Evolutionary conservation across 2,888 invertebrate genomes (phyloP), one percentile per base, ranked within the genome.

Genomic region (Phytoseiulus persimilis): DNA sequence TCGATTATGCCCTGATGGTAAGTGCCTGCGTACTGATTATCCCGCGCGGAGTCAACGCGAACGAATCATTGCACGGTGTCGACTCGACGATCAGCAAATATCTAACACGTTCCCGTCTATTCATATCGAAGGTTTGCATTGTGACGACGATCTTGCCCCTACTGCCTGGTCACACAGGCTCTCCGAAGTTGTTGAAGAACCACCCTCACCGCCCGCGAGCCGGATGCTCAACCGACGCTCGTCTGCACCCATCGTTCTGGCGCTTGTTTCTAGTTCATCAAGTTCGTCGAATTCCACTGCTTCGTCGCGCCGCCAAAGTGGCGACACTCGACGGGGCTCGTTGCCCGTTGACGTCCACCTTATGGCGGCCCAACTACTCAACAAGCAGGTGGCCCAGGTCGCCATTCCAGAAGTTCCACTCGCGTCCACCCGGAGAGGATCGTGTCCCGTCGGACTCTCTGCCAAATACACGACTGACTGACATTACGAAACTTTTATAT

Each of bases 171-270:
- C 87, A 33, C 87, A 87, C 33, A 33, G 87, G n/a, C 33, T 87
- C 28, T 87, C 87, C n/a, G 87, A 87, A 87, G 87, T 87, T 18
- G 87, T 87, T 32, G 87, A 87, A 87, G 87, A 87, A 45, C 87
- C 87, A 33, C n/a, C 87, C n/a, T 87, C 87, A 45, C 87, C 87
- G 32, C 87, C 87, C n/a, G 39, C 87, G n/a, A 33, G 5, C 32
- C 87, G 87, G 33, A 87, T 87, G 87, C 45, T 87, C n/a, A 87
- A 87, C 45, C 87, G 87, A 39, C 87, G 87, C 33, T 87, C 87
- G 45, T 87, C 87, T 33, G 87, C 87, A n/a, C 87, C 87, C 33
- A 87, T 87, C 33, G 87, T 87, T 33, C 23, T 87, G 87, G 87
- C 87, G 33, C 45, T 87, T 33, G 87, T 87, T n/a, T 87, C 87